Evolutionary conservation across 2,113 vertebrate species (phyloP).

Genomic region (Dolichotis patagonum): DNA sequence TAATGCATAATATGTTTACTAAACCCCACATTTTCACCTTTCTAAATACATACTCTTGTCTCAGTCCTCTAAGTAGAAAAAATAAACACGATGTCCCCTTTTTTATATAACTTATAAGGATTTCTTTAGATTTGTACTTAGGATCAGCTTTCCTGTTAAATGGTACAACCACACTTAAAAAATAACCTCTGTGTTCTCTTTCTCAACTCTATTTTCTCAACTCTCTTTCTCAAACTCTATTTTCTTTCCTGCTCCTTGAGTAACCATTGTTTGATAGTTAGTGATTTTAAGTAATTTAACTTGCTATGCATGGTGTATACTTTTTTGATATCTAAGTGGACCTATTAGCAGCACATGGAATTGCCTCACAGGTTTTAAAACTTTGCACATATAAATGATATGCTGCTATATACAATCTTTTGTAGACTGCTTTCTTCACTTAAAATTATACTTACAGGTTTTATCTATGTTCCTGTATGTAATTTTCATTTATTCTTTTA

Average conservation of each 20-base stretch:
- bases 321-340: background rate
- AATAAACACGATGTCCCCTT: too few species aligned
- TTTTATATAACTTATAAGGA: too few species aligned
- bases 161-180: background rate
- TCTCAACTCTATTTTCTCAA: background rate
- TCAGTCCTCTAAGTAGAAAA: background rate
- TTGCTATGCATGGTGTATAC: background rate
- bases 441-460: slow-evolving; percentile 17
- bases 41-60: background rate
- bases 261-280: background rate
- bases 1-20: background rate
- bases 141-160: background rate
- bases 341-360: background rate
- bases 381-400: background rate
- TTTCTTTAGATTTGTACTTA: too few species aligned
- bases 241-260: background rate
- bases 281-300: background rate
- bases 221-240: too few species aligned
- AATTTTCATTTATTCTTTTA: slow-evolving; percentile 4
- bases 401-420: background rate
- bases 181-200: background rate
- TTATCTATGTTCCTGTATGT: background rate
- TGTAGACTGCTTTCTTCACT: background rate
- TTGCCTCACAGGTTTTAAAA: slow-evolving; percentile 40
- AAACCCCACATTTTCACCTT: background rate